Evolutionary conservation across 2,888 invertebrate species (phyloP).

Genomic region (Phania funesta): DNA sequence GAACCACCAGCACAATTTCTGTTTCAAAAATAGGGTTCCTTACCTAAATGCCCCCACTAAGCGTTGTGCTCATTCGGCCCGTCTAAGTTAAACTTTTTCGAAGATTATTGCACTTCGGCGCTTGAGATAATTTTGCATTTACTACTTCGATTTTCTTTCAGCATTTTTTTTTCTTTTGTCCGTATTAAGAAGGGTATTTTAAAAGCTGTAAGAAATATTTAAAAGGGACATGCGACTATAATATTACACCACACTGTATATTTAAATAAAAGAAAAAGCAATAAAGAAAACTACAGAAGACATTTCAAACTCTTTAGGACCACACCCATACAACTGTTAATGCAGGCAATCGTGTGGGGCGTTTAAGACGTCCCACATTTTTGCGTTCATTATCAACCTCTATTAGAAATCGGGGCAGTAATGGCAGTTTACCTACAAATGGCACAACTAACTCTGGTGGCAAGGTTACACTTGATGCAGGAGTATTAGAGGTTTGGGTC

Average conservation of each 20-base stretch:
- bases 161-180: no score
- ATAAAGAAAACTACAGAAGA: conserved; percentile 43
- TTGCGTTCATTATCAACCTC: conserved; percentile 78
- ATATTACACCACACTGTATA: background rate
- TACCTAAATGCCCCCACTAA: no score
- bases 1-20: no score
- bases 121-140: no score
- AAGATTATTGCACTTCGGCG: no score
- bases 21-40: no score
- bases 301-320: conserved; percentile 62
- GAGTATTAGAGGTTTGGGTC: conserved; percentile 80
- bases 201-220: no score
- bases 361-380: conserved; percentile 78
- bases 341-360: conserved; percentile 75
- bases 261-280: background rate
- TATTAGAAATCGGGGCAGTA: conserved; percentile 75
- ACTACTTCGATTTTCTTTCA: no score
- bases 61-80: no score
- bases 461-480: conserved; percentile 79
- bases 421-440: conserved; percentile 75
- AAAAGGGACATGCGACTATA: no score
- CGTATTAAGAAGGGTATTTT: no score
- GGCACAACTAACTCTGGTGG: conserved; percentile 77
- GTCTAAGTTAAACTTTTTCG: no score
- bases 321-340: conserved; percentile 55